phyloP scores from a whole-genome alignment of 1,140 invertebrate genomes.

The Eubasilissa regina region DNA sequence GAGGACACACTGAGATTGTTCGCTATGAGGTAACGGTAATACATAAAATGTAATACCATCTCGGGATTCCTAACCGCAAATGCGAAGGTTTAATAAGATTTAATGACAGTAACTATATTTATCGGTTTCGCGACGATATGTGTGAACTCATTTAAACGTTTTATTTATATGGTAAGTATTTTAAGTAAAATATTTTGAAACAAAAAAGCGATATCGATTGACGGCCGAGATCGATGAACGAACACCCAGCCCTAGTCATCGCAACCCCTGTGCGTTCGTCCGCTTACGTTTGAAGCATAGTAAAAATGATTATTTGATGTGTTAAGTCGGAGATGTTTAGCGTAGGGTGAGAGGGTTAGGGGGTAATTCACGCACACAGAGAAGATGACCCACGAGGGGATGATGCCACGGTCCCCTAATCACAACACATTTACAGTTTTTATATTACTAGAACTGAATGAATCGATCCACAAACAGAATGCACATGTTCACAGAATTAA shows the following conservation, averaged over 20 bases:
- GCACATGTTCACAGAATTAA: neutral
- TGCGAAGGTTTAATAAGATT: too few relatives aligned
- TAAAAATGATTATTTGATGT: conserved; percentile 21
- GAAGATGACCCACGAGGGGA: neutral
- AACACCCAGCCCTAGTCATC: neutral
- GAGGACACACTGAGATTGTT: too few relatives aligned
- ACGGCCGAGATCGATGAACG: too few relatives aligned
- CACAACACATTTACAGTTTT: conserved; percentile 8
- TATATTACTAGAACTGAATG: neutral
- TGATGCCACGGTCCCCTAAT: neutral
- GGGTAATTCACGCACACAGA: neutral
- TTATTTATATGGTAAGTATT: too few relatives aligned
- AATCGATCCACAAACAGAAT: neutral
- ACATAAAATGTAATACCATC: too few relatives aligned
- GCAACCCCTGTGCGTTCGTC: neutral
- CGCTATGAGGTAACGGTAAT: too few relatives aligned
- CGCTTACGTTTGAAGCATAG: conserved; percentile 2
- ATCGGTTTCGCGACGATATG: too few relatives aligned
- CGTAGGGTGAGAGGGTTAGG: neutral
- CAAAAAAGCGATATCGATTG: too few relatives aligned
- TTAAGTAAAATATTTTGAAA: too few relatives aligned
- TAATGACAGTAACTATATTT: too few relatives aligned
- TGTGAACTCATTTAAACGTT: too few relatives aligned
- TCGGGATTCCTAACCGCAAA: too few relatives aligned
- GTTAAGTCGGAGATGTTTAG: conserved; percentile 6